Percentiles rank a stretch among this genome's conserved stretches.
Conservation (phyloP, 2,113 vertebrate species). For the Cacatua alba region DNA sequence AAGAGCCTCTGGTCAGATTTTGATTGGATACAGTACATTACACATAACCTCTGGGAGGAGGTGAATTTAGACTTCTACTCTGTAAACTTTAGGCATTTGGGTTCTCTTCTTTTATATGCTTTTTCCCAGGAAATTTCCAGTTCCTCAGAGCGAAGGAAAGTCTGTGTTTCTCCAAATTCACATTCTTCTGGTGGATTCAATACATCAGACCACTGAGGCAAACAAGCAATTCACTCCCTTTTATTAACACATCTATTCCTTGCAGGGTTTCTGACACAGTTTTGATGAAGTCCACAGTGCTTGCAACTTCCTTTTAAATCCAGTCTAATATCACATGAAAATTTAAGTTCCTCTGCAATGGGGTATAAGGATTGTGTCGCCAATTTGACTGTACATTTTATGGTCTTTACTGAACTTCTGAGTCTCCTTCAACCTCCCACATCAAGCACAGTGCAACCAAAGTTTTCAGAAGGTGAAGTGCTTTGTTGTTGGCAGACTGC, state of each 20-base stretch:
- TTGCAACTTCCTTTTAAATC: neutral
- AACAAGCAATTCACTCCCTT: neutral
- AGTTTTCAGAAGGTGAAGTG: neutral
- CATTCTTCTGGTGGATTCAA: rapidly evolving
- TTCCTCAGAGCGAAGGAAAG: neutral
- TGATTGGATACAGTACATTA: rapidly evolving
- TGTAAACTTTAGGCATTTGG: neutral
- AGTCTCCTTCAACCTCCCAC: neutral
- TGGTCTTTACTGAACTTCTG: neutral
- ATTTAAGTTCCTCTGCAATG: neutral
- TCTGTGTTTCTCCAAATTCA: neutral
- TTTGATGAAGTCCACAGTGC: neutral
- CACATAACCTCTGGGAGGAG: neutral
- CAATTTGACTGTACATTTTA: neutral
- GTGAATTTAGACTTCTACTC: neutral
- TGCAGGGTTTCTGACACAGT: neutral
- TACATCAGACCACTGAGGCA: rapidly evolving
- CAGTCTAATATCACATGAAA: neutral
- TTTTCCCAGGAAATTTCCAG: neutral
- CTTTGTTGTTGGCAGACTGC: neutral
- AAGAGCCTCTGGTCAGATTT: neutral
- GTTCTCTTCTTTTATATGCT: rapidly evolving
- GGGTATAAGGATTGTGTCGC: rapidly evolving
- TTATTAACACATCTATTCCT: neutral
- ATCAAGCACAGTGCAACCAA: neutral